Conservation (phyloP, 2,797 vertebrate species). For the Toxotes lorentzi region DNA sequence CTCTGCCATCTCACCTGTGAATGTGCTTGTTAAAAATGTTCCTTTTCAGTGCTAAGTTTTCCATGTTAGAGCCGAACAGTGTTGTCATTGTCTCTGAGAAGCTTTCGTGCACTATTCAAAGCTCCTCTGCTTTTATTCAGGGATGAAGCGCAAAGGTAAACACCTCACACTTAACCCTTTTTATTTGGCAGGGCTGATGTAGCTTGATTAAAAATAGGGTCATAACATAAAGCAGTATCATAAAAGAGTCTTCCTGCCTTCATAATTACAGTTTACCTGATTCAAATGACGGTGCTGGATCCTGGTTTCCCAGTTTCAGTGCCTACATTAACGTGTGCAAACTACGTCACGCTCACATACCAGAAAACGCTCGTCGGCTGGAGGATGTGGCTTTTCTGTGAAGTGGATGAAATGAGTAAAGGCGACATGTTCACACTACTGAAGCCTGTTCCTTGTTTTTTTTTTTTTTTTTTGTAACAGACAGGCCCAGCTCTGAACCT, state of each 20-base stretch:
- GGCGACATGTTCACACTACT: background rate
- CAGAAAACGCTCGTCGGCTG: background rate
- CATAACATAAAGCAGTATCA: background rate
- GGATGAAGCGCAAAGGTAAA: background rate
- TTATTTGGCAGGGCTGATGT: background rate
- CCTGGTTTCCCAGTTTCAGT: background rate
- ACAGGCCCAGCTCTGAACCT: conserved; percentile 88
- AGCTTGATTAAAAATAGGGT: background rate
- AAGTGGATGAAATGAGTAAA: conserved; percentile 1
- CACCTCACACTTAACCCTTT: background rate
- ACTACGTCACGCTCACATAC: background rate
- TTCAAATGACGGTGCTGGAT: background rate
- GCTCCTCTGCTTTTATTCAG: background rate
- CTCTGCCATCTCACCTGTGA: conserved; percentile 37
- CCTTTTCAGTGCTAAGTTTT: conserved; percentile 24
- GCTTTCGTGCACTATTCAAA: background rate
- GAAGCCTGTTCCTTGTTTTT: conserved; percentile 18
- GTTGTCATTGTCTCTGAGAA: conserved; percentile 37
- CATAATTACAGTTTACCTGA: background rate
- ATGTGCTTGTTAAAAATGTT: conserved; percentile 38
- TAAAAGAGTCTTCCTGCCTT: background rate
- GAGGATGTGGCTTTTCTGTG: conserved; percentile 38
- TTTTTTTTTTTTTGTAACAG: conserved; percentile 70
- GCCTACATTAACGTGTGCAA: background rate
- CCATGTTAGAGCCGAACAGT: conserved; percentile 19